These are phyloP conservation scores for Timandra comae DNA, from an alignment of 2,888 invertebrate genomes.

Conservation along the genomic window DNA sequence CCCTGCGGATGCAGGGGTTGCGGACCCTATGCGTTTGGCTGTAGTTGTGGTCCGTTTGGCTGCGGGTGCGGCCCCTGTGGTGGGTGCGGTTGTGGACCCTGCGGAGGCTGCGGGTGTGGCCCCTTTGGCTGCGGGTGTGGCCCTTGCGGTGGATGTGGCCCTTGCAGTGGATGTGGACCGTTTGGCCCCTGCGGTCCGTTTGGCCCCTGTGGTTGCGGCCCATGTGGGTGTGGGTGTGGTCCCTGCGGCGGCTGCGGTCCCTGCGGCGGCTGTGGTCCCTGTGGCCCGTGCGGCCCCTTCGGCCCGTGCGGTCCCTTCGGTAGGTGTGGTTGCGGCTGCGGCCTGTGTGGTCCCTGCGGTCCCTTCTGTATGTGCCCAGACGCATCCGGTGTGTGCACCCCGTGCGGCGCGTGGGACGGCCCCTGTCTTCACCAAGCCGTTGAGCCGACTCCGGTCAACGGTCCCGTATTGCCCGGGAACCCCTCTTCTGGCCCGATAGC, in stretches of 20 bases:
- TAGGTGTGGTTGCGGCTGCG: conserved; percentile 7
- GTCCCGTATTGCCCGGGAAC: background rate
- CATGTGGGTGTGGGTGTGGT: background rate
- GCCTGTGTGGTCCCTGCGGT: conserved; percentile 2
- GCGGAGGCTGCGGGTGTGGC: background rate
- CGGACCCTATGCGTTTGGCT: too few species aligned
- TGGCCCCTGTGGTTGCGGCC: background rate
- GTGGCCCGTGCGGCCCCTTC: too few species aligned
- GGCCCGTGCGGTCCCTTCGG: conserved; percentile 6
- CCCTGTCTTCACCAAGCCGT: background rate
- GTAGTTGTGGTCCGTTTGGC: conserved; percentile 17
- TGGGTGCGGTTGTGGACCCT: background rate
- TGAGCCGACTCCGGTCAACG: background rate
- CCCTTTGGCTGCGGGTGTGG: conserved; percentile 6
- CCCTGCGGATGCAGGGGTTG: conserved; percentile 27
- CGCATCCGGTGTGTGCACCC: background rate
- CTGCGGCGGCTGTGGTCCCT: conserved; percentile 1
- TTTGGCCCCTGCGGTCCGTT: background rate
- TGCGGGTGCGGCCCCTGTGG: too few species aligned
- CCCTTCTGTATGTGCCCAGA: background rate
- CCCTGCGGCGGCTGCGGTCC: background rate
- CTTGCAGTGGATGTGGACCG: background rate
- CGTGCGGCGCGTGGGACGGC: background rate
- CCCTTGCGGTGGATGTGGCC: conserved; percentile 9
- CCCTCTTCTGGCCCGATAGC: background rate